Percentiles rank a stretch among this genome's conserved stretches.
These are phyloP conservation scores for Vireo griseus DNA, from an alignment of 2,797 vertebrate species.

Conservation along the genomic window DNA sequence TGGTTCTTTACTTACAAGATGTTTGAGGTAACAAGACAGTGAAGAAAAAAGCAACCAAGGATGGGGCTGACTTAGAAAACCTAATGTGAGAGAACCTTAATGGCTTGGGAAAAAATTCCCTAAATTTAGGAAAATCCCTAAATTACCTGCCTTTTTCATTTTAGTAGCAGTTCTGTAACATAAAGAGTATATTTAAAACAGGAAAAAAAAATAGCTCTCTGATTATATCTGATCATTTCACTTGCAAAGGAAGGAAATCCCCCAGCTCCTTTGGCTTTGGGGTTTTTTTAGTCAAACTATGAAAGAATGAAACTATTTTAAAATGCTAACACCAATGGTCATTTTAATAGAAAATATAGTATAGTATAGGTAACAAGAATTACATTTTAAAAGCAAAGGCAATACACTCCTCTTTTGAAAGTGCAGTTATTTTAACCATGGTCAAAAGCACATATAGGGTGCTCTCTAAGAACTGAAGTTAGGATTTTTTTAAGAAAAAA, in stretches of 20 bases:
- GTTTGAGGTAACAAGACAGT: neutral
- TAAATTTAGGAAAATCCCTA: neutral
- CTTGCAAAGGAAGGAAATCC: neutral
- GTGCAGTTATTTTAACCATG: neutral
- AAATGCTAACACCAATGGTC: neutral
- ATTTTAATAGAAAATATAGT: neutral
- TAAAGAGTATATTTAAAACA: neutral
- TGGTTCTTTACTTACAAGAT: neutral
- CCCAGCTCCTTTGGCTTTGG: neutral
- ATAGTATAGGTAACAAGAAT: neutral
- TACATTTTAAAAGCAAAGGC: neutral
- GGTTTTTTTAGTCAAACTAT: neutral
- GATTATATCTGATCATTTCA: neutral
- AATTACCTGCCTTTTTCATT: neutral
- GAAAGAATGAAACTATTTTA: neutral
- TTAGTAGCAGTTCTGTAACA: neutral
- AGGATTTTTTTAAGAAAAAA: neutral
- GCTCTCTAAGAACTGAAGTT: neutral
- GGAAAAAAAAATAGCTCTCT: neutral
- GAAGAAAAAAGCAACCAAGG: neutral
- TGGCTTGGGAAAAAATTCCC: neutral
- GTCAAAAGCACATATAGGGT: neutral
- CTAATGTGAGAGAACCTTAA: neutral
- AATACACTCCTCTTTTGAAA: neutral
- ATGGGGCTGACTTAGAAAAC: neutral